Conservation (phyloP, 2,113 vertebrate species). For the Hyla sarda region DNA sequence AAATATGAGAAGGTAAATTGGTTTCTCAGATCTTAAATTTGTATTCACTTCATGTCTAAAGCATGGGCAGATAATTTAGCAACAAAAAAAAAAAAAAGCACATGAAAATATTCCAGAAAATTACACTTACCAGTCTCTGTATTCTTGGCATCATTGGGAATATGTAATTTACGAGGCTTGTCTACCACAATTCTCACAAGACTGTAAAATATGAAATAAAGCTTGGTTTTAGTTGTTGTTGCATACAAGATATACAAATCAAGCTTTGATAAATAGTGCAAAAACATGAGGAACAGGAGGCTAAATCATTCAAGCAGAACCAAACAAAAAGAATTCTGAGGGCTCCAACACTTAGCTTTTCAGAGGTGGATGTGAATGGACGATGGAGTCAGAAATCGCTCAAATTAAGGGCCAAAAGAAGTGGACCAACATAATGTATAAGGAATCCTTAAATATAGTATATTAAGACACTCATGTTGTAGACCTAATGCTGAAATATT, state of each 20-base stretch:
- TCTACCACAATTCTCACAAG: constrained; percentile 22
- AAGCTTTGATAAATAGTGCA: neutral
- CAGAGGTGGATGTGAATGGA: neutral
- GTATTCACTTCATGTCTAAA: neutral
- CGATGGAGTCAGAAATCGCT: too few species aligned
- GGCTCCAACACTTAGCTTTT: neutral
- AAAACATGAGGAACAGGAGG: neutral
- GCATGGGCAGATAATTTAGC: neutral
- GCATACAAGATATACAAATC: neutral
- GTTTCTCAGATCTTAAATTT: neutral
- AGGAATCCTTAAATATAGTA: too few species aligned
- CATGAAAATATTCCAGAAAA: neutral
- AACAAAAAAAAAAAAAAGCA: neutral
- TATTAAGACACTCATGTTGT: too few species aligned
- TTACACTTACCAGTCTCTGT: constrained; percentile 45
- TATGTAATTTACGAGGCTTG: constrained; percentile 27
- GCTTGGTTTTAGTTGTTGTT: neutral
- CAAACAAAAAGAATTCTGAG: neutral
- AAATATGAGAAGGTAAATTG: neutral
- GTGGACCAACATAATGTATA: too few species aligned
- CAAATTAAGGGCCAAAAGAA: too few species aligned
- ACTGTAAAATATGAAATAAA: constrained; percentile 43
- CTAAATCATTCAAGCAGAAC: neutral
- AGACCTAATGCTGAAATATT: too few species aligned
- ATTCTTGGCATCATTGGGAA: constrained; percentile 48